Base-by-base conservation (phyloP, 2,797 vertebrate genomes). In the Ctenopoma multispine region DNA sequence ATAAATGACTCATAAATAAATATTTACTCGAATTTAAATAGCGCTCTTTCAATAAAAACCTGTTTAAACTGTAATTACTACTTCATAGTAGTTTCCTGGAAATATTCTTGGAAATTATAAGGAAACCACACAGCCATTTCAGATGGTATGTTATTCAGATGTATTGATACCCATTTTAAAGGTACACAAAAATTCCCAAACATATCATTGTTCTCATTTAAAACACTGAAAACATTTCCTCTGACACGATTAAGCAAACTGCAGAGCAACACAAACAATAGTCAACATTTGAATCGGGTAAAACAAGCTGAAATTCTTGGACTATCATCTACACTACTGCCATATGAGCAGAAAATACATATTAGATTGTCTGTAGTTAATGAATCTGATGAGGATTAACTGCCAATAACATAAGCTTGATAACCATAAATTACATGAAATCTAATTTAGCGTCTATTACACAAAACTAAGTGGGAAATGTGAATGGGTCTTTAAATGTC, bases 381-480 rank as follows among this genome's bases (percentile, higher is more conserved):
- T 55, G 13, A 43, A 38, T 12, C 4, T 1, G 58, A 59, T 67
- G 17, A 63, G 47, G 31, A 54, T 17, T 38, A 3, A 11, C 14
- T 29, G 62, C 48, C 31, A 63, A n/a, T 7, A 51, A 47, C 50
- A 4, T 56, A 13, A 49, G 18, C 50, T 40, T 46, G 17, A 63
- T 12, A 63, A 5, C 46, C 12, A 36, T 38, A 21, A 51, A 69
- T 59, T 29, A 47, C 67, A 48, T 43, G 4, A 27, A 29, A 50
- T 66, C 20, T 51, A 56, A 62, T 57, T 62, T 14, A 29, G 24
- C 23, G 17, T 63, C n/a, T 36, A 4, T 23, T 27, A 14, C n/a
- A 63, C 20, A 47, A 41, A 17, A 60, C 17, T 10, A 20, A n/a
- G n/a, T 70, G 38, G 23, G 20, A 65, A 44, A 57, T 59, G 31